A percentile compares a stretch with the other conserved stretches of the same genome.
Evolutionary conservation across 1,140 invertebrate genomes (phyloP).

Genomic region (Drosophila eugracilis): DNA sequence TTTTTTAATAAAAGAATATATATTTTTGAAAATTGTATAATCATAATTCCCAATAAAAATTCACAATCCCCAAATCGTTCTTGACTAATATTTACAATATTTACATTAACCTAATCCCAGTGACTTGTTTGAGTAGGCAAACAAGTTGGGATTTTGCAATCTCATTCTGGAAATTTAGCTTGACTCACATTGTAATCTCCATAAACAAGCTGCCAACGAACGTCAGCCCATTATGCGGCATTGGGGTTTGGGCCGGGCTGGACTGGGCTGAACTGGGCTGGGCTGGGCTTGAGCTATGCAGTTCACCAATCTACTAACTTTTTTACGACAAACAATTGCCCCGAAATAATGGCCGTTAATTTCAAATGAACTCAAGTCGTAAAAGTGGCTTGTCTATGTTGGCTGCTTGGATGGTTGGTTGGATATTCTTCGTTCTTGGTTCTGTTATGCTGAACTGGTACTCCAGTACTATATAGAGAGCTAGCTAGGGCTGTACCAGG

Average conservation of each 20-base stretch:
- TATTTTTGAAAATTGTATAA: no score
- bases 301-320: conserved; percentile 12
- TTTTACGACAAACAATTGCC: conserved; percentile 43
- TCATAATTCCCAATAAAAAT: no score
- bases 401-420: no score
- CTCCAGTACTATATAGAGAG: background rate
- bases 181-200: conserved; percentile 9
- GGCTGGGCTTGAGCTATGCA: conserved; percentile 24
- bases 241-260: no score
- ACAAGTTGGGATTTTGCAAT: conserved; percentile 10
- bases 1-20: no score
- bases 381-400: conserved; percentile 17
- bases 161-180: background rate
- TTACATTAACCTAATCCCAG: background rate
- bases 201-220: conserved; percentile 14
- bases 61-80: no score
- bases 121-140: background rate
- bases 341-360: conserved; percentile 35
- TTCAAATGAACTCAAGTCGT: conserved; percentile 48
- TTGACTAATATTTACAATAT: no score
- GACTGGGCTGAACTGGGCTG: no score
- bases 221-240: conserved; percentile 13
- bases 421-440: conserved; percentile 8
- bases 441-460: conserved; percentile 2
- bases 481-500: conserved; percentile 22